Evolutionary conservation across 2,113 vertebrate genomes (phyloP).

Genomic region (Mormyrus iriodes): DNA sequence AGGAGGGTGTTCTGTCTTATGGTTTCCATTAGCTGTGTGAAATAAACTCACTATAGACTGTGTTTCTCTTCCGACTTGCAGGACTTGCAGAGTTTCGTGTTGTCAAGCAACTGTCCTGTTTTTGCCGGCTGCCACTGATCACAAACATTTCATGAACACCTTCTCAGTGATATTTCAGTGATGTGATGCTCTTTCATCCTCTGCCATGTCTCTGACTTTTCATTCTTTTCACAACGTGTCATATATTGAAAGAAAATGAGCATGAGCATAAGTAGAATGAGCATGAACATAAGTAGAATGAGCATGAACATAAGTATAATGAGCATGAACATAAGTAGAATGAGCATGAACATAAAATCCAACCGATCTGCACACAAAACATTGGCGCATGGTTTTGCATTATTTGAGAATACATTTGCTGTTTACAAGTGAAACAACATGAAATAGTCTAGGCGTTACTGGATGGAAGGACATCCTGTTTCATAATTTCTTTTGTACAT

Average conservation of each 20-base stretch:
- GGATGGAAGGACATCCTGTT: conserved; percentile 11
- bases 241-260: background rate
- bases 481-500: background rate
- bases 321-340: background rate
- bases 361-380: background rate
- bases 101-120: too few relatives aligned
- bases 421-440: background rate
- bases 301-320: too few relatives aligned
- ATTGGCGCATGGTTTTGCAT: background rate
- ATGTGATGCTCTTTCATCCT: background rate
- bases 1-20: conserved; percentile 2
- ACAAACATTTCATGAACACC: background rate
- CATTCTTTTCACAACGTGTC: background rate
- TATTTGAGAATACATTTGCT: background rate
- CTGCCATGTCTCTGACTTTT: background rate
- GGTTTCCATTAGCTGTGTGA: conserved; percentile 25
- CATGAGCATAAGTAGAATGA: background rate
- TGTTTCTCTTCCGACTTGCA: conserved; percentile 7
- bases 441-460: background rate
- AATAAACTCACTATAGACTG: background rate
- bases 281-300: too few relatives aligned
- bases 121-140: background rate
- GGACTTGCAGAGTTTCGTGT: background rate
- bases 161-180: background rate
- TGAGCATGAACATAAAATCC: background rate